Evolutionary conservation across 64 coral and sea anemone species (phyloP).

Genomic region (Dendronephthya gigantea): DNA sequence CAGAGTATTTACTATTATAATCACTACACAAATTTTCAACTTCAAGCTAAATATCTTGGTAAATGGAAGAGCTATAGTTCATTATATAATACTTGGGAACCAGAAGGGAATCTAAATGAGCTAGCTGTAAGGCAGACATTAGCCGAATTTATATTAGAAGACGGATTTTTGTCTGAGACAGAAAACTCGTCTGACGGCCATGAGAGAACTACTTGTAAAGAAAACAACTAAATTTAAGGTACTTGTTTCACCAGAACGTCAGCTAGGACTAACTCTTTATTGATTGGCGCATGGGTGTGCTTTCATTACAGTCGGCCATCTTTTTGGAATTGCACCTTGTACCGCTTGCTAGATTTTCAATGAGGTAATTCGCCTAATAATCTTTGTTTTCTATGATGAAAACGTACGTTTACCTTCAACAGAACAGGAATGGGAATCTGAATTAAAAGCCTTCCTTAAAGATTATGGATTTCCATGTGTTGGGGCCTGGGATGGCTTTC

Average conservation of each 20-base stretch:
- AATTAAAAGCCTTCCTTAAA: too few species aligned
- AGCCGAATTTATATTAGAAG: too few species aligned
- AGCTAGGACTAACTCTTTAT: background rate
- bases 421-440: background rate
- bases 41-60: slow-evolving; percentile 2
- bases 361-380: background rate
- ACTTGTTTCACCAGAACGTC: background rate
- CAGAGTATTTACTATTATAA: background rate
- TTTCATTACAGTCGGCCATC: background rate
- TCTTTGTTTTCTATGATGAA: background rate
- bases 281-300: background rate
- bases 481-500: slow-evolving; percentile 21
- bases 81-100: background rate
- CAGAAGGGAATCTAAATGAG: background rate
- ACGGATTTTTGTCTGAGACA: too few species aligned
- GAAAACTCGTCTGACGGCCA: too few species aligned
- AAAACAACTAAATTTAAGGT: background rate
- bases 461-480: slow-evolving; percentile 24
- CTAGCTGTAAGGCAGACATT: background rate
- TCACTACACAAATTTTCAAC: background rate
- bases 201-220: background rate
- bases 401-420: background rate
- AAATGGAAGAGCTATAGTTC: slow-evolving; percentile 13
- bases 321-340: background rate
- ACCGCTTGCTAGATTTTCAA: background rate